Base-by-base conservation (phyloP, 2,113 vertebrate species). In the Rhinoptilus africanus region DNA sequence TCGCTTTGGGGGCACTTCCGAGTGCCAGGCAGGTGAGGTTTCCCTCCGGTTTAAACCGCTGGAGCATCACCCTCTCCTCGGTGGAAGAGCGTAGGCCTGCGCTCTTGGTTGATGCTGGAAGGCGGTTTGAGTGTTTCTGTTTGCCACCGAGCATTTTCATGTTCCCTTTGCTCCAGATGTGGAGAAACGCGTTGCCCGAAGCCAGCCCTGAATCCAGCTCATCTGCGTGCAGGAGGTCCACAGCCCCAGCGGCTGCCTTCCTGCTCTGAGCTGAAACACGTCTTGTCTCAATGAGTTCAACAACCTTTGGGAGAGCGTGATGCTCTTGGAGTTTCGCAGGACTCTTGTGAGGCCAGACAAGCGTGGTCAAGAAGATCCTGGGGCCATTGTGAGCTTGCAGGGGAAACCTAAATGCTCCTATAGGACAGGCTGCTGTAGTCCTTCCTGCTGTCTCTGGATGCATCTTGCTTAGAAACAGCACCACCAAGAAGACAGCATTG, bases 141-240 rank as follows among this genome's bases (percentile, higher is more conserved):
- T 83, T 53, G 27, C 47, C 2, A 2, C 15, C 43, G 50, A 57
- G 27, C 24, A 2, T 53, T 30, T 45, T 35, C 56, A 34, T 6
- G 6, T 48, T 71, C n/a, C 63, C 12, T 1, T 27, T 34, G n/a
- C 27, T 35, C n/a, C 26, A 1, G 3, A 12, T 16, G 20, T 2
- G 1, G 47, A 67, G 48, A 18, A 8, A 0, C 0, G 0, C 1
- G 0, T 8, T 62, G 30, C 21, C 37, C 4, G 1, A 81, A 74
- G 43, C 43, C 1, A 0, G 7, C 37, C 57, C 37, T 39, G 32
- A 59, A 66, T 8, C 34, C 59, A 66, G 19, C 28, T 30, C 6
- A 2, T 27, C 35, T 5, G 9, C 2, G 0, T 4, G 14, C 2
- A 1, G 15, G 15, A 30, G 30, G 20, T n/a, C 63, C 4, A 0